Evolutionary conservation across 2,888 invertebrate genomes (phyloP).

Genomic region (Sclerodermus sp.): DNA sequence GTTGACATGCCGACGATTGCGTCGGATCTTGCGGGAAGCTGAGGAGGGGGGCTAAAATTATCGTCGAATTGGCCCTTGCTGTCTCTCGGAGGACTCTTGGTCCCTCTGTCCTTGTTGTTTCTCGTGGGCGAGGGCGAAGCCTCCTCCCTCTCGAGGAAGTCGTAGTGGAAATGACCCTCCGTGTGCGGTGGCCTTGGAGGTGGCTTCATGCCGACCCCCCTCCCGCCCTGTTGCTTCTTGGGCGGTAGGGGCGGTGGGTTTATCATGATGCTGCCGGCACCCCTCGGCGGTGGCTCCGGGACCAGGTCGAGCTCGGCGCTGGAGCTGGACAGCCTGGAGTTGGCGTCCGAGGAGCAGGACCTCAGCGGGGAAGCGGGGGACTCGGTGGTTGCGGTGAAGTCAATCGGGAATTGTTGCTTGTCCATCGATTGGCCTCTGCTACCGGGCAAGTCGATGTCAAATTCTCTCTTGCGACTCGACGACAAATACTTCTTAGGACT

Average conservation of each 20-base stretch:
- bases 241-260: slow-evolving; percentile 76
- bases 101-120: slow-evolving; percentile 16
- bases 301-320: slow-evolving; percentile 57
- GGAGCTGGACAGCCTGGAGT: slow-evolving; percentile 49
- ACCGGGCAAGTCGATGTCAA: slow-evolving; percentile 37
- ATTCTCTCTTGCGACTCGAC: slow-evolving; percentile 38
- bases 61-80: slow-evolving; percentile 54
- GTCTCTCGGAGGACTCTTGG: slow-evolving; percentile 61
- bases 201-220: slow-evolving; percentile 64
- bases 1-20: slow-evolving; percentile 24
- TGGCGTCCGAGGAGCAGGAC: slow-evolving; percentile 48
- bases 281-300: slow-evolving; percentile 72
- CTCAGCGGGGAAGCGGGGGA: slow-evolving; percentile 46
- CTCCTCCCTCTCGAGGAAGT: slow-evolving; percentile 61
- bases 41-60: slow-evolving; percentile 48
- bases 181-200: slow-evolving; percentile 67
- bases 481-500: slow-evolving; percentile 54
- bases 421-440: slow-evolving; percentile 37
- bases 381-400: slow-evolving; percentile 42
- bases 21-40: slow-evolving; percentile 31
- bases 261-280: slow-evolving; percentile 64
- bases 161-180: slow-evolving; percentile 61
- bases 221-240: slow-evolving; percentile 65
- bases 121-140: slow-evolving; percentile 29
- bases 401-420: slow-evolving; percentile 49